Conservation (phyloP, 2,888 invertebrate genomes). For the Tachina fera region DNA sequence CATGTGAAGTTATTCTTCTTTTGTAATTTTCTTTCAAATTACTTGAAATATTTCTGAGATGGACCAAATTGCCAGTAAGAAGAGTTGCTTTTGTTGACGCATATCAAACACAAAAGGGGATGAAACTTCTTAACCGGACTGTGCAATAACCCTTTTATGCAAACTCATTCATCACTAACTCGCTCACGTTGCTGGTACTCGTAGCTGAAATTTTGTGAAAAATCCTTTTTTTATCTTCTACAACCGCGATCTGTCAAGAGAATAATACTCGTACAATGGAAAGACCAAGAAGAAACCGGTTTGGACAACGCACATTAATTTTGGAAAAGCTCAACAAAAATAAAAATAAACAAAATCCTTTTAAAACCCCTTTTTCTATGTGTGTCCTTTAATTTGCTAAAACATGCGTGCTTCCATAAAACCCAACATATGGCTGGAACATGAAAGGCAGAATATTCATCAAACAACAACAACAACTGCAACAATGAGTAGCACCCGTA, state of each 20-base stretch:
- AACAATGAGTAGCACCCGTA: conserved; percentile 32
- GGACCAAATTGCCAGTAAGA: conserved; percentile 47
- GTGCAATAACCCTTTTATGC: conserved; percentile 62
- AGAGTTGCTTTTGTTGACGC: conserved; percentile 6
- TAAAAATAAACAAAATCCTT: conserved; percentile 38
- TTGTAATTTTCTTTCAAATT: conserved; percentile 60
- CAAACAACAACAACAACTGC: conserved; percentile 1
- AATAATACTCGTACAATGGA: conserved; percentile 45
- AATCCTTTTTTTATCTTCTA: conserved; percentile 55
- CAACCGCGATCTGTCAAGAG: conserved; percentile 69
- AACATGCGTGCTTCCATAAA: conserved; percentile 25
- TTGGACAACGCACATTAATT: conserved; percentile 70
- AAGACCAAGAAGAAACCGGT: conserved; percentile 67
- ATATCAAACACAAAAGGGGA: conserved; percentile 61
- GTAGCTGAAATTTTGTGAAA: conserved; percentile 47
- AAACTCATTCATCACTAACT: conserved; percentile 14
- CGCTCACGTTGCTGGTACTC: not conserved
- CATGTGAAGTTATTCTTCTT: not conserved
- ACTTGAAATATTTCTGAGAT: conserved; percentile 35
- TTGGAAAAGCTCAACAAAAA: conserved; percentile 63
- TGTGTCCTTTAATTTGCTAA: conserved; percentile 33
- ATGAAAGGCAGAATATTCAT: conserved; percentile 56
- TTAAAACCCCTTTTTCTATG: conserved; percentile 43
- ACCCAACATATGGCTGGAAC: conserved; percentile 61
- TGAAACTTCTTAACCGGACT: conserved; percentile 71